Conservation (phyloP, 2,113 vertebrate species). For the Mungos mungo region DNA sequence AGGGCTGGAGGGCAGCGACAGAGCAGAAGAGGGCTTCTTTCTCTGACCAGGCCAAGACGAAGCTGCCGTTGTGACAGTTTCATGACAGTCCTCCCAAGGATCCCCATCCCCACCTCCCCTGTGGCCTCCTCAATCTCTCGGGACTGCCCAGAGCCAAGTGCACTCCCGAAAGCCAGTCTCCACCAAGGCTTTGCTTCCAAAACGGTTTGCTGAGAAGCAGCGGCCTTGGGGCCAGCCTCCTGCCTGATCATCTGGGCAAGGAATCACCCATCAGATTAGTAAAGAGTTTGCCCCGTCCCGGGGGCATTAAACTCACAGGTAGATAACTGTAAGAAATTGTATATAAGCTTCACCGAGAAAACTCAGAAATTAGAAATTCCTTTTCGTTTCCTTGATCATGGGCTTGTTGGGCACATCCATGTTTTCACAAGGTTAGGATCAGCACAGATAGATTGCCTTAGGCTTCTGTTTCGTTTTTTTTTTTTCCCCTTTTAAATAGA, state of each 20-base stretch:
- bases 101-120: too few relatives aligned
- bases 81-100: not conserved
- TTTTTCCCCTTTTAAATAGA: too few relatives aligned
- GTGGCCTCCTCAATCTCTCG: not conserved
- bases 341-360: not conserved
- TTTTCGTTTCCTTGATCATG: not conserved
- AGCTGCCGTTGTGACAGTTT: not conserved
- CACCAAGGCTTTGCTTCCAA: not conserved
- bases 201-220: not conserved
- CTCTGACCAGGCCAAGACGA: not conserved
- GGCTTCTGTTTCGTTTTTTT: not conserved
- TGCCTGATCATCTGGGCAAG: not conserved
- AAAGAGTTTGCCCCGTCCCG: not conserved
- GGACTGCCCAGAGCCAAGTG: not conserved
- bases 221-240: not conserved
- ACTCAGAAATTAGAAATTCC: not conserved
- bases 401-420: not conserved
- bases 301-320: not conserved
- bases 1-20: not conserved
- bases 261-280: not conserved
- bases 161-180: not conserved
- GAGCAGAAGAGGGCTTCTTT: not conserved
- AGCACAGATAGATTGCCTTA: not conserved
- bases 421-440: not conserved
- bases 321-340: not conserved